phyloP scores from a whole-genome alignment of 2,113 vertebrate genomes.

The Galbula dea region DNA sequence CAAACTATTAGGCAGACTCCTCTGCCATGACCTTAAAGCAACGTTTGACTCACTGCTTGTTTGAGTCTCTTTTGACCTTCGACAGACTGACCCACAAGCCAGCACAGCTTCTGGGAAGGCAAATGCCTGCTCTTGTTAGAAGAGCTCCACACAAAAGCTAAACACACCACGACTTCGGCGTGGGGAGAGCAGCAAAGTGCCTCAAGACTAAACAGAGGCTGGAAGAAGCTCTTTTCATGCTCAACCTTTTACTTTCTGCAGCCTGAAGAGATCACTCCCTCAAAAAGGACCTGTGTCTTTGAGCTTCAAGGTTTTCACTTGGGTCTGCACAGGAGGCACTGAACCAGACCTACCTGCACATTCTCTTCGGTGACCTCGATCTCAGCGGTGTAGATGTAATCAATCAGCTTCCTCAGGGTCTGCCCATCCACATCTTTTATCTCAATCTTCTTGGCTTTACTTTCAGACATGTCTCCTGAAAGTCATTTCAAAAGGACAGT shows the following conservation, averaged over 20 bases:
- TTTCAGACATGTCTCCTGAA: constrained; percentile 95
- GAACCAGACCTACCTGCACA: constrained; percentile 82
- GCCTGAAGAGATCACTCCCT: neutral
- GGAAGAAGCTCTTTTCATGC: neutral
- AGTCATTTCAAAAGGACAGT: constrained; percentile 26
- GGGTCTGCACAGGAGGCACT: neutral
- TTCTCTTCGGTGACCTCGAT: constrained; percentile 95
- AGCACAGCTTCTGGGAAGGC: constrained; percentile 38
- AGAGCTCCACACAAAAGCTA: neutral
- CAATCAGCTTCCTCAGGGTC: constrained; percentile 88
- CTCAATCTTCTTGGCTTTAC: constrained; percentile 91
- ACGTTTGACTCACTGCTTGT: neutral
- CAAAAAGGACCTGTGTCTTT: neutral
- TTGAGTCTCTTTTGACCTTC: constrained; percentile 17
- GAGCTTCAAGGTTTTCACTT: neutral
- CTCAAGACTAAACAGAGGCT: constrained; percentile 26
- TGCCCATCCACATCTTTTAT: constrained; percentile 91
- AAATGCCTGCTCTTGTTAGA: neutral
- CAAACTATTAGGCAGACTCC: constrained; percentile 20
- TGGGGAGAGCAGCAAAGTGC: neutral
- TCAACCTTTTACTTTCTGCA: neutral
- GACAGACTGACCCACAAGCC: constrained; percentile 56
- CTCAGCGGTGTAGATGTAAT: constrained; percentile 95
- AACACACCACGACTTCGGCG: neutral
- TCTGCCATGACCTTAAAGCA: neutral